Evolutionary conservation across 1,140 invertebrate genomes (phyloP).

Genomic region (Goniozus legneri): DNA sequence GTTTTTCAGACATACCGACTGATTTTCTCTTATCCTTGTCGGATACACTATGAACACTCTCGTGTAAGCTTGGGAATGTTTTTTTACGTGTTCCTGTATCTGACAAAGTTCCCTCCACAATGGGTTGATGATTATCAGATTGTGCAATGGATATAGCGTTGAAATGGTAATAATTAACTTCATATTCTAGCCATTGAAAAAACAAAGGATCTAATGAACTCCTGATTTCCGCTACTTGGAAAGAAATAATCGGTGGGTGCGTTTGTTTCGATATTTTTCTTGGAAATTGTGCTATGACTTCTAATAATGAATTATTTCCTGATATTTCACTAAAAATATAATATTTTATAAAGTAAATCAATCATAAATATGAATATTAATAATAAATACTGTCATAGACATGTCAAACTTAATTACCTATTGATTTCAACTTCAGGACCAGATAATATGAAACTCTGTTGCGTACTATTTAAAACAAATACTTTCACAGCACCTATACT

Average conservation of each 20-base stretch:
- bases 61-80: slow-evolving; percentile 47
- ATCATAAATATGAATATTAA: neutral
- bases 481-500: slow-evolving; percentile 52
- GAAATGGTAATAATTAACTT: slow-evolving; percentile 42
- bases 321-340: slow-evolving; percentile 31
- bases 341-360: slow-evolving; percentile 9
- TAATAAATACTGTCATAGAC: slow-evolving; percentile 2
- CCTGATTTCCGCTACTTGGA: slow-evolving; percentile 59
- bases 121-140: slow-evolving; percentile 28
- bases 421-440: slow-evolving; percentile 53
- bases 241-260: slow-evolving; percentile 58
- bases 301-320: slow-evolving; percentile 44
- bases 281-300: slow-evolving; percentile 57
- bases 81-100: slow-evolving; percentile 43
- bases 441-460: slow-evolving; percentile 59
- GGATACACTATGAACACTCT: slow-evolving; percentile 50
- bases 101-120: slow-evolving; percentile 38
- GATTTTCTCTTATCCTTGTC: slow-evolving; percentile 45
- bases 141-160: slow-evolving; percentile 21
- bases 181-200: slow-evolving; percentile 61
- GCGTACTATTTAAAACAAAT: slow-evolving; percentile 53
- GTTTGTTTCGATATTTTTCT: slow-evolving; percentile 46
- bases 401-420: slow-evolving; percentile 30
- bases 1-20: slow-evolving; percentile 36
- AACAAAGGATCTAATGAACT: slow-evolving; percentile 62